Conservation (phyloP, 2,113 vertebrate species). For the Albula glossodonta region DNA sequence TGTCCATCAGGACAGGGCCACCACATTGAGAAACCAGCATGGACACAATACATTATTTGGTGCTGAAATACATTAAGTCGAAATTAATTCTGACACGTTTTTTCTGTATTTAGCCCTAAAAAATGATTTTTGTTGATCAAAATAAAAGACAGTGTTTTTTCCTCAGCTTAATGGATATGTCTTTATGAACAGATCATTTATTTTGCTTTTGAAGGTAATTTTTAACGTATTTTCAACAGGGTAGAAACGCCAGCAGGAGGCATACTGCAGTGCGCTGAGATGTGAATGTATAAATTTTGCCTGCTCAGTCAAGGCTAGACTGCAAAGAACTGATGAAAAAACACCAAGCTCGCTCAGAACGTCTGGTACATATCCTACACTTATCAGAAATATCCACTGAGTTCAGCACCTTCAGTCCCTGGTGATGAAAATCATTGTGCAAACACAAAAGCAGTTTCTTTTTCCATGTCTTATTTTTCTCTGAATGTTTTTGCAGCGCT, state of each 20-base stretch:
- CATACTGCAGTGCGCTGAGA: too few species aligned
- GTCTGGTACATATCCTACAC: not conserved
- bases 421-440: slow-evolving; percentile 7
- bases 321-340: not conserved
- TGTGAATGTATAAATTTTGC: not conserved
- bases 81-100: too few species aligned
- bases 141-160: too few species aligned
- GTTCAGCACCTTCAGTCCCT: slow-evolving; percentile 17
- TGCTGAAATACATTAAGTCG: too few species aligned
- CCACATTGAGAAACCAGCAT: not conserved
- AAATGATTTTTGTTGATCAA: too few species aligned
- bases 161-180: too few species aligned
- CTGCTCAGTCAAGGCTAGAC: not conserved
- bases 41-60: not conserved
- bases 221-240: too few species aligned
- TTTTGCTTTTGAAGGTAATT: too few species aligned
- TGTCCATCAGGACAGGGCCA: not conserved
- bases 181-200: too few species aligned
- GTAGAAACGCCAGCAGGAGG: too few species aligned
- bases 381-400: slow-evolving; percentile 22
- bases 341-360: not conserved
- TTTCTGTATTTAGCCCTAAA: too few species aligned
- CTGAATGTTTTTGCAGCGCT: slow-evolving; percentile 42
- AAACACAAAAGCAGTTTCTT: slow-evolving; percentile 29
- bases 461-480: slow-evolving; percentile 48